phyloP scores from a whole-genome alignment of 2,888 invertebrate genomes.

The Sacculina carcini region DNA sequence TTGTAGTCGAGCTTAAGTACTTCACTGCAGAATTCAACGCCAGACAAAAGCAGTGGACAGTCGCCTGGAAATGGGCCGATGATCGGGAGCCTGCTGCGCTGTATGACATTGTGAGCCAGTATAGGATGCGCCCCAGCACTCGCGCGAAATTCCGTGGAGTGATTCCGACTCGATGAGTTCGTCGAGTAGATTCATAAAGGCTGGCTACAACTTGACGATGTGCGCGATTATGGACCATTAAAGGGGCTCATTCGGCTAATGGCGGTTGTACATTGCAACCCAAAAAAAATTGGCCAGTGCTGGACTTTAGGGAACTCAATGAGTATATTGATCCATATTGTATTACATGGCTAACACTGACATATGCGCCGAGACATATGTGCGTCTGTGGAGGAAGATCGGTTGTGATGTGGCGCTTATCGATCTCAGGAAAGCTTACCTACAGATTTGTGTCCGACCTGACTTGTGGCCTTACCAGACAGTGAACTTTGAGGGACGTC shows the following conservation, averaged over 20 bases:
- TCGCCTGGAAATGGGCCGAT: constrained; percentile 3
- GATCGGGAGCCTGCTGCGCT: not conserved
- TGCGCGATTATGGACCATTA: not conserved
- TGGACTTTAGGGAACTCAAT: too few species aligned
- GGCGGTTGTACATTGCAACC: too few species aligned
- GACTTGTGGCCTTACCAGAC: constrained; percentile 8
- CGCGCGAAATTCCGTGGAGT: too few species aligned
- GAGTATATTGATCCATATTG: too few species aligned
- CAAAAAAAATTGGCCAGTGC: too few species aligned
- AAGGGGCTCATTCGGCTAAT: too few species aligned
- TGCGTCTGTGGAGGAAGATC: constrained; percentile 3
- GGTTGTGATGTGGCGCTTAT: not conserved
- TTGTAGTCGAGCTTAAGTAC: constrained; percentile 3
- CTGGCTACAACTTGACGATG: not conserved
- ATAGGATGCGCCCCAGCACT: not conserved
- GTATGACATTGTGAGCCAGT: not conserved
- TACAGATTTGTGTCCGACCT: constrained; percentile 4
- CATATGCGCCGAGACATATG: constrained; percentile 3
- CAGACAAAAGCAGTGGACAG: not conserved
- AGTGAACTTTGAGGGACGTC: not conserved
- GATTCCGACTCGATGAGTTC: not conserved
- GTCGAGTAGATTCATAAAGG: not conserved
- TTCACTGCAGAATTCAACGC: constrained; percentile 2
- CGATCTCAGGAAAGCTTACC: constrained; percentile 4
- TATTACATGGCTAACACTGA: not conserved